Percentiles rank a stretch among this genome's conserved stretches.
These are phyloP conservation scores for Cyanoramphus novaezelandiae DNA, from an alignment of 2,113 vertebrate species.

Conservation along the genomic window DNA sequence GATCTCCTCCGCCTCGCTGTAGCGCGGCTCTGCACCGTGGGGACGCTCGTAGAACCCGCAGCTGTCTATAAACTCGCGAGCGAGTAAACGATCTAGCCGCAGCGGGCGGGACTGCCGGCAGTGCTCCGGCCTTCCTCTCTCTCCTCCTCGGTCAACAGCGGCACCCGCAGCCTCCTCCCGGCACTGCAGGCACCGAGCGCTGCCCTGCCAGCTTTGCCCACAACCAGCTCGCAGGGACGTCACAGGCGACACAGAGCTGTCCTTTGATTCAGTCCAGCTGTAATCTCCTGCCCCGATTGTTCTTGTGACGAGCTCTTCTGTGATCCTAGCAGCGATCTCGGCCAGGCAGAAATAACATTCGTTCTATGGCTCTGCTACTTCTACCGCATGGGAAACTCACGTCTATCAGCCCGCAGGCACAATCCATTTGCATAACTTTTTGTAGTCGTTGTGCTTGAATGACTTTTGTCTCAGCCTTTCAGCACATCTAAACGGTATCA, in stretches of 20 bases:
- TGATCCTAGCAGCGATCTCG: not conserved
- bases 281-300: too few species aligned
- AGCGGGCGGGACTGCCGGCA: not conserved
- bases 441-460: too few species aligned
- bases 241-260: too few species aligned
- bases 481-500: too few species aligned
- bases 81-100: too few species aligned
- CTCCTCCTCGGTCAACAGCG: constrained; percentile 6
- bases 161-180: not conserved
- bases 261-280: too few species aligned
- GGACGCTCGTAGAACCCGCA: too few species aligned
- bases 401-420: too few species aligned
- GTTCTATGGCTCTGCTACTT: not conserved
- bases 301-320: not conserved
- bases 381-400: not conserved
- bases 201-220: fast-evolving
- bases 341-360: not conserved
- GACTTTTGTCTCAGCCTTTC: too few species aligned
- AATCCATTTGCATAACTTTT: too few species aligned
- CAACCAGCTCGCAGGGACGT: fast-evolving
- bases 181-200: not conserved
- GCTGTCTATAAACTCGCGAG: too few species aligned
- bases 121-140: not conserved
- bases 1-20: not conserved
- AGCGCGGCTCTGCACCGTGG: not conserved